Percentiles rank a stretch among this genome's conserved stretches.
Evolutionary conservation across 2,113 vertebrate genomes (phyloP).

Genomic region (Oncorhynchus kisutch): DNA sequence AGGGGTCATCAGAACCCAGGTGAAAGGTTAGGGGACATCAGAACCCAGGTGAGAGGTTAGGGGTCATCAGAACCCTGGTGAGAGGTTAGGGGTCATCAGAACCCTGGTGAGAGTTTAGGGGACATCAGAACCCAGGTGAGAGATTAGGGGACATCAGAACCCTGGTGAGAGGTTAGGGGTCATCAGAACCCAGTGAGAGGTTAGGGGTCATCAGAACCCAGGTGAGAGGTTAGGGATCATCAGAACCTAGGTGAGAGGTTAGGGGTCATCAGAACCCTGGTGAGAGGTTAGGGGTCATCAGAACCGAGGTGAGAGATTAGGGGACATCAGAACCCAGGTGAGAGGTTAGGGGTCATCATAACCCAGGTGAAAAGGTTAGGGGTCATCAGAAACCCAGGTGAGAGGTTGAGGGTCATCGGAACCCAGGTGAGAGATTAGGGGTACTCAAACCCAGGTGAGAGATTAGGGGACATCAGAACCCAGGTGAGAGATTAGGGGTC

Average conservation of each 20-base stretch:
- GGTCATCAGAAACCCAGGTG: background rate
- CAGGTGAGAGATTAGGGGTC: background rate
- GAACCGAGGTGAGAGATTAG: conserved; percentile 83
- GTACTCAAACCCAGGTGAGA: too few species aligned
- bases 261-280: conserved; percentile 83
- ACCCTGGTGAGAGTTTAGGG: conserved; percentile 82
- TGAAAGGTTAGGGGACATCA: conserved; percentile 49
- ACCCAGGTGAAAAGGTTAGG: background rate
- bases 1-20: conserved; percentile 71
- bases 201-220: conserved; percentile 82
- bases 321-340: background rate
- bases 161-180: conserved; percentile 78
- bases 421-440: conserved; percentile 78
- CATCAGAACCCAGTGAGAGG: conserved; percentile 77
- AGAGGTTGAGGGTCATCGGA: too few species aligned
- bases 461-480: background rate
- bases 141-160: conserved; percentile 8
- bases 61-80: conserved; percentile 89
- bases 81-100: conserved; percentile 62
- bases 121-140: conserved; percentile 87
- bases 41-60: conserved; percentile 78
- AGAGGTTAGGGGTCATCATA: background rate
- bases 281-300: conserved; percentile 63
- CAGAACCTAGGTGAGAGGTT: conserved; percentile 67
- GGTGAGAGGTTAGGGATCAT: conserved; percentile 68